phyloP scores from a whole-genome alignment of 1,140 invertebrate species.

The Homarus americanus region DNA sequence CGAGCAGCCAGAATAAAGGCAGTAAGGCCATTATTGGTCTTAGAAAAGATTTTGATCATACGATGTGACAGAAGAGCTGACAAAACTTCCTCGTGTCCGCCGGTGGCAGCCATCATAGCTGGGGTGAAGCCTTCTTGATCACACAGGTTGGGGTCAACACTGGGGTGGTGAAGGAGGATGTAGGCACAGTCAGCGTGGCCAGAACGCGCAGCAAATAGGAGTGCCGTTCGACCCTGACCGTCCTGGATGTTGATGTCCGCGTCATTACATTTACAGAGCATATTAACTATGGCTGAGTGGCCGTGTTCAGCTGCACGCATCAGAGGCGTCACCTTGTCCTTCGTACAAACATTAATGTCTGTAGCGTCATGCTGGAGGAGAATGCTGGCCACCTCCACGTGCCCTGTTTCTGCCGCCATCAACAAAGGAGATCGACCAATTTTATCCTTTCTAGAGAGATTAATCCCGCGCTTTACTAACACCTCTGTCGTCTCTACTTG shows the following conservation, averaged over 20 bases:
- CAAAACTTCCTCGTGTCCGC: conserved; percentile 70
- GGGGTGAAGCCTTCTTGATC: conserved; percentile 66
- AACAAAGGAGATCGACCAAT: conserved; percentile 71
- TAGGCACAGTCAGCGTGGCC: conserved; percentile 68
- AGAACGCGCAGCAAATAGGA: conserved; percentile 64
- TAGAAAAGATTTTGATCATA: conserved; percentile 12
- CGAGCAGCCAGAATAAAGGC: conserved; percentile 69
- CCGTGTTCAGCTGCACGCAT: conserved; percentile 74
- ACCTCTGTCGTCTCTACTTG: conserved; percentile 66
- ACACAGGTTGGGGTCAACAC: conserved; percentile 42
- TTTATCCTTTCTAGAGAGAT: conserved; percentile 66
- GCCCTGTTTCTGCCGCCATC: conserved; percentile 73
- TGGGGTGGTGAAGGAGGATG: conserved; percentile 69
- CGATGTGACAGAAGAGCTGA: conserved; percentile 51
- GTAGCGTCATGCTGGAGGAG: conserved; percentile 63
- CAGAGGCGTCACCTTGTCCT: conserved; percentile 72
- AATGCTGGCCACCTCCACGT: conserved; percentile 61
- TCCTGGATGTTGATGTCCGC: conserved; percentile 71
- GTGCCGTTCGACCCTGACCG: conserved; percentile 62
- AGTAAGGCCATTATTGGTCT: conserved; percentile 59
- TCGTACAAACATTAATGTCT: conserved; percentile 67
- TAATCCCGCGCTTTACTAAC: conserved; percentile 42
- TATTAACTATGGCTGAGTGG: conserved; percentile 68
- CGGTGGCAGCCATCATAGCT: conserved; percentile 62
- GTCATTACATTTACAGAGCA: conserved; percentile 71